These are phyloP conservation scores for Stichodactyla mertensii DNA, from an alignment of 64 coral and sea anemone species.

Conservation along the genomic window DNA sequence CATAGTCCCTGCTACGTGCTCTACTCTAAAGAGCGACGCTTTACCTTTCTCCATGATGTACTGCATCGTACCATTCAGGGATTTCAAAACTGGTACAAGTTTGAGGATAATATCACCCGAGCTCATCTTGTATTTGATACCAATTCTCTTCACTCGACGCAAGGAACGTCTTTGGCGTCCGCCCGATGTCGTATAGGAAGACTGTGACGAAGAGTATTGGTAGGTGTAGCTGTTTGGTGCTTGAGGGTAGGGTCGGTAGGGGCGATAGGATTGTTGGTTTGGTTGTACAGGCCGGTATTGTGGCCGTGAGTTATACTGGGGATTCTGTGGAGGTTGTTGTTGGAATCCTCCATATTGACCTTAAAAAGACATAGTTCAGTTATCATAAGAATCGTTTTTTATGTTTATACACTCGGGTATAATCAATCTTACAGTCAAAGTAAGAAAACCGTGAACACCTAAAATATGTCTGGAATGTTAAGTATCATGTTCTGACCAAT, in stretches of 20 bases:
- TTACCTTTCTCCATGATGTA: slow-evolving; percentile 64
- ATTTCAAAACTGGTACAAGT: slow-evolving; percentile 66
- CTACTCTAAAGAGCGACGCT: slow-evolving; percentile 48
- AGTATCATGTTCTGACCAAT: no score
- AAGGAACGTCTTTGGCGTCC: slow-evolving; percentile 31
- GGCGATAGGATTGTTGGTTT: slow-evolving; percentile 25
- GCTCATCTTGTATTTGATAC: slow-evolving; percentile 45
- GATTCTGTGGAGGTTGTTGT: background rate
- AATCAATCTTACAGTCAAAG: no score
- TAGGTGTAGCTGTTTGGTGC: background rate
- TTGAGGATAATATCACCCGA: slow-evolving; percentile 66
- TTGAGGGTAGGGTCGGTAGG: slow-evolving; percentile 11
- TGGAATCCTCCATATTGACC: slow-evolving; percentile 1
- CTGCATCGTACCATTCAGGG: slow-evolving; percentile 70
- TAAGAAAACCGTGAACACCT: no score
- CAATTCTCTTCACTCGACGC: slow-evolving; percentile 45
- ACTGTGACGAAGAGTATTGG: slow-evolving; percentile 36
- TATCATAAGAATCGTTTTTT: no score
- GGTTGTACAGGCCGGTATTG: slow-evolving; percentile 3
- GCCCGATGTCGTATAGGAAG: slow-evolving; percentile 8
- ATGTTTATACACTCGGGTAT: no score
- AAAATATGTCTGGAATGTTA: no score
- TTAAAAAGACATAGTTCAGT: background rate
- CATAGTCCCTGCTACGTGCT: slow-evolving; percentile 25
- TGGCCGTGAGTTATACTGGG: slow-evolving; percentile 15